Evolutionary conservation across 2,888 invertebrate genomes (phyloP), one percentile per base, ranked within the genome.

Genomic region (Volucella inanis): DNA sequence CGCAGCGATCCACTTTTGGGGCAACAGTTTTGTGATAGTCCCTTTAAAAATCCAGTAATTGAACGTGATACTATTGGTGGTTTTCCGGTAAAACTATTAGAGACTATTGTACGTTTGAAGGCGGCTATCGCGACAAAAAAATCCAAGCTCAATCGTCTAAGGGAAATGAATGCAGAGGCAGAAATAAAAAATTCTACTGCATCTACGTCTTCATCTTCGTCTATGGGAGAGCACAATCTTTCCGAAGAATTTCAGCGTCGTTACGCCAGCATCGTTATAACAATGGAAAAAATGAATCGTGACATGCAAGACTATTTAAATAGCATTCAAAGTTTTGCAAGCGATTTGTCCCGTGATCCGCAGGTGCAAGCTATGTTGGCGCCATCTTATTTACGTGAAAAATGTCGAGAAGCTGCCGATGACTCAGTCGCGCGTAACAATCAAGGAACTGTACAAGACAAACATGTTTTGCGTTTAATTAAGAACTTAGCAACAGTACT

Each of bases 401-500:
- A 96, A 91, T 98, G 97, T 90, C 94, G 95, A 15, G 96, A 97
- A 89, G 97, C 98, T 90, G 98, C 98, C 8, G 93, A 94, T 49
- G 94, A 95, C 78, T 94, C 98, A 88, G 97, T 98, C 11, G 94
- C 96, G 86, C 95, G 94, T 88, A 95, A 96, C 90, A 94, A 94
- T 89, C 93, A 93, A 80, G 94, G 94, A 11, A 92, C 93, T 57
- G 93, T 96, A 8, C 94, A 93, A 88, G 92, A 89, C 90, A 92
- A 94, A 12, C 94, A 94, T 83, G 94, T 97, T 89, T 93, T 97
- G 82, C 95, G 95, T 87, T 93, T 99, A 74, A 96, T 99, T 18
- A 96, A 97, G 70, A 96, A 97, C 91, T 93, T 99, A 64, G 97
- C 98, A 15, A 97, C 98, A 1, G 93, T 99, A 43, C 95, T 99